phyloP scores from a whole-genome alignment of 2,797 vertebrate species.

The Pangasius larnaudii region DNA sequence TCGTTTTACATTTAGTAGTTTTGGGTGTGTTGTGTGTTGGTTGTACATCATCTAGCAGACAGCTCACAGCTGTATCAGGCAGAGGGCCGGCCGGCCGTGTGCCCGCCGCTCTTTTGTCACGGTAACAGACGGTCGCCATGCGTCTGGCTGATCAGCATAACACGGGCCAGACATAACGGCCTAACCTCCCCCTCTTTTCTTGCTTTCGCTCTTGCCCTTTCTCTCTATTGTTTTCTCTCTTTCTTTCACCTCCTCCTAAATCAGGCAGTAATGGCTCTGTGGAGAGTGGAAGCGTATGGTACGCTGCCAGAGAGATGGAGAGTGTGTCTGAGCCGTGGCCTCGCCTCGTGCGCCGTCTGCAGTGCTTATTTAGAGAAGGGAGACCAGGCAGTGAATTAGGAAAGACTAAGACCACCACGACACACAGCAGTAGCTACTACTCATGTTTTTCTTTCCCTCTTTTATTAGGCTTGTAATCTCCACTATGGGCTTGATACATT shows the following conservation, averaged over 20 bases:
- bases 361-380: slow-evolving; percentile 43
- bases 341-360: neutral
- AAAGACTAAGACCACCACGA: neutral
- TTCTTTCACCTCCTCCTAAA: slow-evolving; percentile 49
- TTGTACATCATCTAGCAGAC: slow-evolving; percentile 36
- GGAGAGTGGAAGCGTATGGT: slow-evolving; percentile 27
- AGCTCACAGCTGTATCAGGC: slow-evolving; percentile 45
- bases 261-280: slow-evolving; percentile 44
- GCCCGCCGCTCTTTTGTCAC: slow-evolving; percentile 51
- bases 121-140: slow-evolving; percentile 53
- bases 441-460: neutral
- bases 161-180: slow-evolving; percentile 36
- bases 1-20: neutral
- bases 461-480: neutral
- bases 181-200: slow-evolving; percentile 36
- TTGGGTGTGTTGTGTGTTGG: slow-evolving; percentile 33
- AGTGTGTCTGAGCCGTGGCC: slow-evolving; percentile 18
- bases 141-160: slow-evolving; percentile 56
- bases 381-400: slow-evolving; percentile 20
- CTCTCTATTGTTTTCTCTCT: slow-evolving; percentile 23
- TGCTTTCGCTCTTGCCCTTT: slow-evolving; percentile 50
- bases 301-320: slow-evolving; percentile 30
- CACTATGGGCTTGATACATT: neutral
- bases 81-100: slow-evolving; percentile 35
- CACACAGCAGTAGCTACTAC: slow-evolving; percentile 3